These are phyloP conservation scores for Patella caerulea DNA, from an alignment of 2,888 invertebrate species.

Conservation along the genomic window DNA sequence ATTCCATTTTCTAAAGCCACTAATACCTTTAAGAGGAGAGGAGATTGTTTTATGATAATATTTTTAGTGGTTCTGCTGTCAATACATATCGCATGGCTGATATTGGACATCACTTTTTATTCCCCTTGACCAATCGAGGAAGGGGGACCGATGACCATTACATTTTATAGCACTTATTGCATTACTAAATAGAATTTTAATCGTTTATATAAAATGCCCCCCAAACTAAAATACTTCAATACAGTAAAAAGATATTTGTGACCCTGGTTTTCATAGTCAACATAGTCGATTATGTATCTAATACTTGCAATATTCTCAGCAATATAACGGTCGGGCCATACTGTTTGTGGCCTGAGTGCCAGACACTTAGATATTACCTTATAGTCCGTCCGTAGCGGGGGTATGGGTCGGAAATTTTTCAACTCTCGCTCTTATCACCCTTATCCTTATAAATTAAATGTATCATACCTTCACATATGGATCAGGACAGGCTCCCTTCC, in stretches of 20 bases:
- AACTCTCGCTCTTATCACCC: constrained; percentile 27
- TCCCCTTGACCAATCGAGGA: background rate
- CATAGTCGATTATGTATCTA: constrained; percentile 39
- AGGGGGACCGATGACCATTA: constrained; percentile 36
- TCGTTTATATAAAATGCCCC: constrained; percentile 12
- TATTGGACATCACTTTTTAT: background rate
- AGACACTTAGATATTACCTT: constrained; percentile 37
- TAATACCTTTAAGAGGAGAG: too few species aligned
- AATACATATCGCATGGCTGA: too few species aligned
- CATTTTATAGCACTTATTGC: constrained; percentile 38
- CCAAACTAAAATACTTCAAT: constrained; percentile 13
- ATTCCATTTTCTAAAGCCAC: too few species aligned
- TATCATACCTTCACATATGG: constrained; percentile 26
- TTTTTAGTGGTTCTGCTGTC: too few species aligned
- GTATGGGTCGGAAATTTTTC: constrained; percentile 45
- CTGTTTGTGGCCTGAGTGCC: constrained; percentile 23
- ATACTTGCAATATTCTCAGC: constrained; percentile 41
- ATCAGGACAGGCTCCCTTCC: constrained; percentile 22
- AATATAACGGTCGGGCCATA: constrained; percentile 36
- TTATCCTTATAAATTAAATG: constrained; percentile 42
- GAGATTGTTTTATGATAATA: too few species aligned
- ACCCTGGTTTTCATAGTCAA: constrained; percentile 35
- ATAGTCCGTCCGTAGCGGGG: constrained; percentile 40
- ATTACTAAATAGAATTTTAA: constrained; percentile 9
- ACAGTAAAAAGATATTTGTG: constrained; percentile 36